These are phyloP conservation scores for Trichopoda pennipes DNA, from an alignment of 2,888 invertebrate genomes.

Conservation along the genomic window DNA sequence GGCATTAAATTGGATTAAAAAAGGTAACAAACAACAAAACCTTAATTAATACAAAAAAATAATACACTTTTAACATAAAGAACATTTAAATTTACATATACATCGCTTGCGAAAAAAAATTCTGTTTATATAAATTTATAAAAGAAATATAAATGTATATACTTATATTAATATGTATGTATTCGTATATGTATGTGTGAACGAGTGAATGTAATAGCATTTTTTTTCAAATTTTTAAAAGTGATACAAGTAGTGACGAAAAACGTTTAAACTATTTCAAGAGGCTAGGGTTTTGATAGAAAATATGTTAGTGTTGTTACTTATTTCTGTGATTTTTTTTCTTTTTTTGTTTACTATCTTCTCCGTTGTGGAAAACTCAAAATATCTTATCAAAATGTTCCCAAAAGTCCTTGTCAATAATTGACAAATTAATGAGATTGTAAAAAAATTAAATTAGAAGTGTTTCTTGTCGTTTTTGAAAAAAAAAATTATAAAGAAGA, in stretches of 20 bases:
- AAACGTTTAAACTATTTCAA: slow-evolving; percentile 22
- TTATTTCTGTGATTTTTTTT: slow-evolving; percentile 58
- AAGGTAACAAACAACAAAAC: slow-evolving; percentile 65
- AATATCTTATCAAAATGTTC: slow-evolving; percentile 45
- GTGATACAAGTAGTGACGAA: slow-evolving; percentile 40
- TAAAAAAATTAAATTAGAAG: slow-evolving; percentile 43
- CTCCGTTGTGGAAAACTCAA: slow-evolving; percentile 47
- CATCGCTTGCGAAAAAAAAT: slow-evolving; percentile 8
- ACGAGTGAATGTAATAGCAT: slow-evolving; percentile 48
- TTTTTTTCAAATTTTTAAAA: slow-evolving; percentile 43
- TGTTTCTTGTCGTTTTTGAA: slow-evolving; percentile 22
- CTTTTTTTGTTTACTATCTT: slow-evolving; percentile 31
- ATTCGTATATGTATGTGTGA: slow-evolving; percentile 7
- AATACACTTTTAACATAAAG: slow-evolving; percentile 22
- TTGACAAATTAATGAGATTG: slow-evolving; percentile 53
- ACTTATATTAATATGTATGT: slow-evolving; percentile 18
- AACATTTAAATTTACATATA: slow-evolving; percentile 22
- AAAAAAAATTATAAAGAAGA: not conserved
- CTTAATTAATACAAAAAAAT: slow-evolving; percentile 15
- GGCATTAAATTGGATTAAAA: slow-evolving; percentile 76
- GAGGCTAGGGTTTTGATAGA: slow-evolving; percentile 46
- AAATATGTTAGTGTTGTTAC: slow-evolving; percentile 53
- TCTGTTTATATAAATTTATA: not conserved
- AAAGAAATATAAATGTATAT: no score
- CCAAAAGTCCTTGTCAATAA: slow-evolving; percentile 39